A percentile compares a stretch with the other conserved stretches of the same genome.
These are phyloP conservation scores for Acropternis orthonyx DNA, from an alignment of 2,797 vertebrate species.

Conservation along the genomic window DNA sequence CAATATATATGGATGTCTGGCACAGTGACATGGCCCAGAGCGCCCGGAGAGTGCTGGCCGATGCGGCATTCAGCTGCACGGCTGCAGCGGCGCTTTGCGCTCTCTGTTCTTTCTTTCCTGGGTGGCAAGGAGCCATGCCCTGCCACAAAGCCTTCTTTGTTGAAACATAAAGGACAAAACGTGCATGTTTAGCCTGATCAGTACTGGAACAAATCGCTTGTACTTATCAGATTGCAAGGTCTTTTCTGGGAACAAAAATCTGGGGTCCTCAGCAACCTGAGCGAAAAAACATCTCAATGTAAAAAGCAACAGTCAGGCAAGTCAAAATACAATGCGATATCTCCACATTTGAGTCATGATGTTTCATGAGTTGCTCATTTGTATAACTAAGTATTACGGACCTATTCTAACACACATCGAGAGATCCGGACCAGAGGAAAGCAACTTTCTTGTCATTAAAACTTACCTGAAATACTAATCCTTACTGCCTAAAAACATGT, in stretches of 20 bases:
- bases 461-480: not conserved
- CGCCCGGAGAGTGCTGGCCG: accelerated
- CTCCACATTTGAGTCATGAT: not conserved
- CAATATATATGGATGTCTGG: not conserved
- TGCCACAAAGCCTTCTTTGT: constrained; percentile 9
- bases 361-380: not conserved
- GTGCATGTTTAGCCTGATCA: not conserved
- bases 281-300: not conserved
- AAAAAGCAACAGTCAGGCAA: not conserved
- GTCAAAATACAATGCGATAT: not conserved
- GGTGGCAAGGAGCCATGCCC: constrained; percentile 16
- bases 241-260: not conserved
- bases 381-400: not conserved
- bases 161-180: constrained; percentile 22
- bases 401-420: not conserved
- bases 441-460: not conserved
- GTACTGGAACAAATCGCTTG: not conserved
- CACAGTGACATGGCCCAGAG: not conserved
- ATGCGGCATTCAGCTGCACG: accelerated
- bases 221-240: not conserved
- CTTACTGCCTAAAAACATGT: not conserved
- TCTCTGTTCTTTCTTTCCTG: not conserved
- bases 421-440: accelerated
- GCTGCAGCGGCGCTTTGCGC: not conserved
- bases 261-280: not conserved